phyloP scores from a whole-genome alignment of 2,113 vertebrate genomes.

The Trichomycterus rosablanca region DNA sequence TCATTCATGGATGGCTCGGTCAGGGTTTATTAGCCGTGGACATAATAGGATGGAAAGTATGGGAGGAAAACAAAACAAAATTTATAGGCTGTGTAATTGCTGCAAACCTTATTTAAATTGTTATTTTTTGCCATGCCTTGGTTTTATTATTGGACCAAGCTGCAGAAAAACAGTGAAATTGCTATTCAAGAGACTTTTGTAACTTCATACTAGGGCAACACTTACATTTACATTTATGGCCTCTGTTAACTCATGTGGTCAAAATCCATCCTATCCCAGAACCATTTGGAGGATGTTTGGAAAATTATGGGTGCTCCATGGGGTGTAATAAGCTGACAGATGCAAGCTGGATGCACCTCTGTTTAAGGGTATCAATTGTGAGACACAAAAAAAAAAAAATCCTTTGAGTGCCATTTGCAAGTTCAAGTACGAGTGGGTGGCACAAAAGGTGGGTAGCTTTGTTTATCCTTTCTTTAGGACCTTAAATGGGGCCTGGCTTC shows the following conservation, averaged over 20 bases:
- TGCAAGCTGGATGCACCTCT: conserved; percentile 22
- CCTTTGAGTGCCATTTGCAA: conserved; percentile 33
- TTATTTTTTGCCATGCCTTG: background rate
- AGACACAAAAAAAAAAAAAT: conserved; percentile 42
- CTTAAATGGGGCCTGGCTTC: too few relatives aligned
- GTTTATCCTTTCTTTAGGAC: too few relatives aligned
- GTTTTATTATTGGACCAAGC: background rate
- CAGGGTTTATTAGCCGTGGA: conserved; percentile 32
- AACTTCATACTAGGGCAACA: too few relatives aligned
- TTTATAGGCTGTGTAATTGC: conserved; percentile 20
- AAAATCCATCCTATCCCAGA: too few relatives aligned
- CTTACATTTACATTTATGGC: too few relatives aligned
- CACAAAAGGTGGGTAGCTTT: too few relatives aligned
- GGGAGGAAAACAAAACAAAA: conserved; percentile 26
- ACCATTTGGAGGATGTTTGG: too few relatives aligned
- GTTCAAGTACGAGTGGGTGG: too few relatives aligned
- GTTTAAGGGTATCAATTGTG: too few relatives aligned
- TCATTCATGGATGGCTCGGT: conserved; percentile 18
- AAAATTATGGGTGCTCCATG: conserved; percentile 22
- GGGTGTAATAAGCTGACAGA: conserved; percentile 29
- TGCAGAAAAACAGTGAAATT: background rate
- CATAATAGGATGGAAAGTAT: conserved; percentile 31
- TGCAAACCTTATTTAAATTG: conserved; percentile 19
- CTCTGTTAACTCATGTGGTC: too few relatives aligned
- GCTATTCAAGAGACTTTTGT: too few relatives aligned